A percentile compares a stretch with the other conserved stretches of the same genome.
Evolutionary conservation across 2,797 vertebrate genomes (phyloP).

Genomic region (Myiotriccus ornatus): DNA sequence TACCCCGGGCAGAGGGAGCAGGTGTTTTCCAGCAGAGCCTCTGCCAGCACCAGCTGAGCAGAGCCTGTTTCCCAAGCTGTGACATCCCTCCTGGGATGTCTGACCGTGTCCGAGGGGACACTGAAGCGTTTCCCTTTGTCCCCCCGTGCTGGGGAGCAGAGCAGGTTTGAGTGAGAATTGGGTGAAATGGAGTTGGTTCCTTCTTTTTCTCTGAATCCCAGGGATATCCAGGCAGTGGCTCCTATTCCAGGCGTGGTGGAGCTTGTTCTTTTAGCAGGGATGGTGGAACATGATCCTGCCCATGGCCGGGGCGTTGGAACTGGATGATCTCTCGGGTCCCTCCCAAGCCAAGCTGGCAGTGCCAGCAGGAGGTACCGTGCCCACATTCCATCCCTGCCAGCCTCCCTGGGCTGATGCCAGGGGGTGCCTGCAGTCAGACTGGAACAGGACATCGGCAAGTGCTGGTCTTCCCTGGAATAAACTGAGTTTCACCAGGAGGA

Average conservation of each 20-base stretch:
- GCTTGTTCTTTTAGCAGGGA: neutral
- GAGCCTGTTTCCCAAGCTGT: neutral
- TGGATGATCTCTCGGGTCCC: neutral
- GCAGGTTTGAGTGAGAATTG: rapidly evolving
- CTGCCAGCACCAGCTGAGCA: neutral
- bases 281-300: neutral
- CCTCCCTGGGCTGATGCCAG: neutral
- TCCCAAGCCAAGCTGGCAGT: neutral
- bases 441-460: rapidly evolving
- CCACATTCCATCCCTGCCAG: neutral
- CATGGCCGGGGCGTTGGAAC: neutral
- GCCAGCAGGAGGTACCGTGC: neutral
- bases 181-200: rapidly evolving
- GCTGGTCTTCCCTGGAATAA: neutral
- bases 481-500: neutral
- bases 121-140: neutral
- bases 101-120: neutral
- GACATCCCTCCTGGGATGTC: rapidly evolving
- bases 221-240: neutral
- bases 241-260: neutral
- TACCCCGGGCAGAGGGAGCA: neutral
- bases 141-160: rapidly evolving
- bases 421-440: neutral
- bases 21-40: slow-evolving; percentile 1
- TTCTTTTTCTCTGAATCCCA: neutral